phyloP scores from a whole-genome alignment of 30 jellyfish, hydroid and myxozoan genomes.

The Morbakka virulenta region DNA sequence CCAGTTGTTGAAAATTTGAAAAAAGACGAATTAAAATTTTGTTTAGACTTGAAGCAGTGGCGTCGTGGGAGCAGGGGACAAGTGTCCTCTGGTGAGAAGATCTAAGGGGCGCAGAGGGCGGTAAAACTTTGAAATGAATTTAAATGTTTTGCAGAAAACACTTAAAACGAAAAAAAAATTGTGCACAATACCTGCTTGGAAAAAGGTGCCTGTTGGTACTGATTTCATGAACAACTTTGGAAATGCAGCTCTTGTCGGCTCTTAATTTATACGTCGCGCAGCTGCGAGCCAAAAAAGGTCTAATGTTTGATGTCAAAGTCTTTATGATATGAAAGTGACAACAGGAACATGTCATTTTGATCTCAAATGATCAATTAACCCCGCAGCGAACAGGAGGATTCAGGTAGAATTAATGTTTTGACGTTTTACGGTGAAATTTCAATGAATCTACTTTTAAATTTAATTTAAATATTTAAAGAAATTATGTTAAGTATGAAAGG shows the following conservation, averaged over 20 bases:
- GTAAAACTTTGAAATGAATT: neutral
- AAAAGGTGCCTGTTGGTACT: neutral
- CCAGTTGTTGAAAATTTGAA: too few species aligned
- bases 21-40: too few species aligned
- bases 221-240: neutral
- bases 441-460: neutral
- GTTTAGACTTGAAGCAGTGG: neutral
- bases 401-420: neutral
- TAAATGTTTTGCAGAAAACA: neutral
- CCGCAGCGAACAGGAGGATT: neutral
- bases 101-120: neutral
- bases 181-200: neutral
- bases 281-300: too few species aligned
- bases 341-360: too few species aligned
- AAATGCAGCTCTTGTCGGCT: neutral
- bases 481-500: neutral
- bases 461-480: neutral
- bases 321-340: too few species aligned
- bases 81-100: neutral
- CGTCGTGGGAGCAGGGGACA: neutral
- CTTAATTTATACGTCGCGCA: neutral
- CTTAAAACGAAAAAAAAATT: neutral
- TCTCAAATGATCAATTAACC: too few species aligned
- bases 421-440: neutral
- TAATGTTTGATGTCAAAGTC: too few species aligned